Percentiles rank a stretch among this genome's conserved stretches.
These are phyloP conservation scores for Malthinus flaveolus DNA, from an alignment of 2,888 invertebrate species.

Conservation along the genomic window DNA sequence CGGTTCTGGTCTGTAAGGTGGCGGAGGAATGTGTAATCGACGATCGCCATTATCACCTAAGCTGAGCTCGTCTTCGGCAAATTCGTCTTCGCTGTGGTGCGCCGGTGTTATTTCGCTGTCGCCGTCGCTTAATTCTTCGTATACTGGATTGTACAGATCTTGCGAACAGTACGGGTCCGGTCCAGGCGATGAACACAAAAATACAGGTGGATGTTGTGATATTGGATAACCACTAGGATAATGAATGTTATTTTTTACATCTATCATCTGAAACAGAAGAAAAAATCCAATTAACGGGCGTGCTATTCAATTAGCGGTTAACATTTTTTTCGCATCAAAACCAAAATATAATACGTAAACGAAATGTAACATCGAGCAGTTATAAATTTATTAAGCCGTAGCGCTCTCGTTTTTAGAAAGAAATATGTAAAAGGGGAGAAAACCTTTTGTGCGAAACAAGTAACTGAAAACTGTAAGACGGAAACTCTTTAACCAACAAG, in stretches of 20 bases:
- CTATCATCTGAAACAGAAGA: constrained; percentile 64
- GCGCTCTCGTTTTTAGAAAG: constrained; percentile 9
- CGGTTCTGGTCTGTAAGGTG: constrained; percentile 46
- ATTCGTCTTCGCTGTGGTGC: constrained; percentile 79
- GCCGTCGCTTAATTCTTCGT: constrained; percentile 76
- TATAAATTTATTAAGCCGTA: constrained; percentile 8
- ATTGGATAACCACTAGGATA: constrained; percentile 66
- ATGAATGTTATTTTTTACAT: constrained; percentile 65
- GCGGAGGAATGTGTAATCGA: constrained; percentile 52
- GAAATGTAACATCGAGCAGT: background rate
- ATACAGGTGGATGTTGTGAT: constrained; percentile 66
- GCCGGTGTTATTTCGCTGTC: constrained; percentile 62
- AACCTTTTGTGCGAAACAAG: constrained; percentile 8
- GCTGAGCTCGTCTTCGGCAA: constrained; percentile 81
- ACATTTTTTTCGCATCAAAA: background rate
- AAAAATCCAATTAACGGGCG: too few relatives aligned
- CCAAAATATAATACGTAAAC: background rate
- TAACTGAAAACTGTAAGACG: constrained; percentile 11
- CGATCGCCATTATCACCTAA: constrained; percentile 55
- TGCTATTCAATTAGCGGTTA: background rate
- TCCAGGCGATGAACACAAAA: constrained; percentile 71
- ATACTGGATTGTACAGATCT: constrained; percentile 75
- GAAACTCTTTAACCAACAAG: constrained; percentile 19
- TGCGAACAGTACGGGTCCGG: constrained; percentile 67
- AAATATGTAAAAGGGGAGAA: constrained; percentile 13